Percentiles rank a stretch among this genome's conserved stretches.
Conservation (phyloP, 2,888 invertebrate species). For the Mesorhabditis sp. region DNA sequence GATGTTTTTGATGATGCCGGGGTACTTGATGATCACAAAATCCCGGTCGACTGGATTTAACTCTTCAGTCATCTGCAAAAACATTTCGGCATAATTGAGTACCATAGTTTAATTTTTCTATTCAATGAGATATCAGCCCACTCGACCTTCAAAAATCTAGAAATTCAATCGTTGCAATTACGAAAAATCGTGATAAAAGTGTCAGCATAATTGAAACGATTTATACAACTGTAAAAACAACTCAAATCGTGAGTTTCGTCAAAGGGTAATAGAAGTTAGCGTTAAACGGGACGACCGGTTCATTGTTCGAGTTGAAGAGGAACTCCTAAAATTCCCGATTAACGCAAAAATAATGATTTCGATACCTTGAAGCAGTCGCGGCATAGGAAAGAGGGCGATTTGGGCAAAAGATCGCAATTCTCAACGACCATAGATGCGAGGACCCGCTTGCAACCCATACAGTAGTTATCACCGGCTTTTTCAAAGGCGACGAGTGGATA, state of each 20-base stretch:
- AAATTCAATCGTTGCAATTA: too few relatives aligned
- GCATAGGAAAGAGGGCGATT: slow-evolving; percentile 46
- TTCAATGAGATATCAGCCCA: too few relatives aligned
- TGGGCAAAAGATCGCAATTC: slow-evolving; percentile 47
- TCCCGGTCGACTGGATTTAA: slow-evolving; percentile 10
- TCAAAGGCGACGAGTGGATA: slow-evolving; percentile 48
- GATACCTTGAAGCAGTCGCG: slow-evolving; percentile 38
- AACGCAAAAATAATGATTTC: not conserved
- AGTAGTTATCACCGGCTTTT: slow-evolving; percentile 25
- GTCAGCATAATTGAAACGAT: too few relatives aligned
- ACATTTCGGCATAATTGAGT: too few relatives aligned
- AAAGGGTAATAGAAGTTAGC: not conserved
- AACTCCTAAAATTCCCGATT: not conserved
- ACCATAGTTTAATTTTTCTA: too few relatives aligned
- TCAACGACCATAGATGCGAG: slow-evolving; percentile 46
- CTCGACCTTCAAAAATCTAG: too few relatives aligned
- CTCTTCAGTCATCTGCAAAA: too few relatives aligned
- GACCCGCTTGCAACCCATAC: slow-evolving; percentile 38
- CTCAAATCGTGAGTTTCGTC: not conserved
- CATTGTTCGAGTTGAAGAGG: slow-evolving; percentile 4
- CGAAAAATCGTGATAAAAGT: too few relatives aligned
- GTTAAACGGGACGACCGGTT: not conserved
- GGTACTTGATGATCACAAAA: slow-evolving; percentile 49
- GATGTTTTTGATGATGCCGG: slow-evolving; percentile 50
- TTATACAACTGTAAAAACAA: not conserved